Base-by-base conservation (phyloP, 2,888 invertebrate species). In the Norana najaformis region DNA sequence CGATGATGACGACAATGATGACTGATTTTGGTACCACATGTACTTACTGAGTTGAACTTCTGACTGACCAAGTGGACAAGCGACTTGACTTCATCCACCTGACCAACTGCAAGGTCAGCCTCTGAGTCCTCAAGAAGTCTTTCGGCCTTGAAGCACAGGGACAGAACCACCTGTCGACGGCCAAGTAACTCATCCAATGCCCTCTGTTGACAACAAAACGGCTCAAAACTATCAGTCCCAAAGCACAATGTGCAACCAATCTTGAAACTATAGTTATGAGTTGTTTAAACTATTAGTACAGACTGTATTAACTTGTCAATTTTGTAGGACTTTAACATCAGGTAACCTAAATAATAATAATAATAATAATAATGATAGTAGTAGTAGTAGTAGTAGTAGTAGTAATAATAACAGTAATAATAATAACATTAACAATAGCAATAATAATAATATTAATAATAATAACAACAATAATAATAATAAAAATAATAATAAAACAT, bases 91-190 rank as follows among this genome's bases (percentile, higher is more conserved):
- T 93, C 93, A 35, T 93, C 93, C 38, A 93, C 93, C 90, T 94
- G 94, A 91, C 94, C 94, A 23, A 93, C 93, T n/a, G 93, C 93
- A 41, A 94, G 92, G 90, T 94, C 94, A 91, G 93, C 93, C 89
- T 93, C 93, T 91, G 93, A 93, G 91, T 93, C 93, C 90, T 94
- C 94, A 35, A 94, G 93, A 88, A 94, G 92, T 90, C 94, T 94
- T 90, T 94, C 94, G 14, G 94, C 93, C 91, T 94, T 94, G 93
- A 93, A 94, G 18, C 93, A 93, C 88, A 94, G 93, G 6, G 94
- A 93, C 91, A 94, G 91, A 88, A 94, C 93, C 35, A 94, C 93
- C 91, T 94, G 93, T 92, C 94, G 94, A 91, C 93, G 93, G 82
- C 91, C 90, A 53, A 92, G 90, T 35, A 94, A 93, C 90, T 94